A percentile compares a stretch with the other conserved stretches of the same genome.
Evolutionary conservation across 2,797 vertebrate genomes (phyloP).

Genomic region (Mormyrops attenuatus): DNA sequence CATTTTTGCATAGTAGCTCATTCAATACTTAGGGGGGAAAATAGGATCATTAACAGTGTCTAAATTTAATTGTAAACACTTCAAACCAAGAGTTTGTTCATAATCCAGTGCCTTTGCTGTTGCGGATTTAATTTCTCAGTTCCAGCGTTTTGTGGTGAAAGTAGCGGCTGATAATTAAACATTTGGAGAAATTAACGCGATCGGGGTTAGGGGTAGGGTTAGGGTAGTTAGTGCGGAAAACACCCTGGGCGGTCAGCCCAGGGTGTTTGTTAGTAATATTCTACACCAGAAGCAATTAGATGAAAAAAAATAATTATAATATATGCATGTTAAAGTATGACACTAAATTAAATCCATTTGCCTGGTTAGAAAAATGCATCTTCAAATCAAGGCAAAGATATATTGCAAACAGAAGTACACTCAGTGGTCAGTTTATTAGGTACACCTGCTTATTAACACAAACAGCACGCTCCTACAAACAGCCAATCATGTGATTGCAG

Average conservation of each 20-base stretch:
- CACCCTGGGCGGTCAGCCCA: slow-evolving; percentile 39
- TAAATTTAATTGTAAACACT: slow-evolving; percentile 26
- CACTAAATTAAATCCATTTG: slow-evolving; percentile 35
- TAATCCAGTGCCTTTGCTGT: neutral
- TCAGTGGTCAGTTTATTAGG: neutral
- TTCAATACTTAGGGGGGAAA: neutral
- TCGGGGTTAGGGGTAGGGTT: slow-evolving; percentile 32
- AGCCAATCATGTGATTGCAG: neutral
- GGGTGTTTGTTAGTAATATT: slow-evolving; percentile 40
- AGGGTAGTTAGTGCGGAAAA: slow-evolving; percentile 37
- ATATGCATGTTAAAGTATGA: neutral
- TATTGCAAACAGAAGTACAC: neutral
- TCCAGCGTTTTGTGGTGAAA: slow-evolving; percentile 36
- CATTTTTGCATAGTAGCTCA: slow-evolving; percentile 10
- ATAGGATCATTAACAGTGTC: slow-evolving; percentile 1
- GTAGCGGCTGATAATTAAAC: slow-evolving; percentile 44
- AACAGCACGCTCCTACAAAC: neutral
- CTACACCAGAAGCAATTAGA: slow-evolving; percentile 36
- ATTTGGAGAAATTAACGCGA: slow-evolving; percentile 46
- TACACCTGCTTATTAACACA: neutral
- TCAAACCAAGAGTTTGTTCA: slow-evolving; percentile 30
- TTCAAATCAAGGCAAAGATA: neutral
- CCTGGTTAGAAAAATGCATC: slow-evolving; percentile 22
- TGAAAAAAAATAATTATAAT: slow-evolving; percentile 40
- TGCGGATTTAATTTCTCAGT: slow-evolving; percentile 33